These are phyloP conservation scores for Isoperla grammatica DNA, from an alignment of 2,888 invertebrate genomes.

Conservation along the genomic window DNA sequence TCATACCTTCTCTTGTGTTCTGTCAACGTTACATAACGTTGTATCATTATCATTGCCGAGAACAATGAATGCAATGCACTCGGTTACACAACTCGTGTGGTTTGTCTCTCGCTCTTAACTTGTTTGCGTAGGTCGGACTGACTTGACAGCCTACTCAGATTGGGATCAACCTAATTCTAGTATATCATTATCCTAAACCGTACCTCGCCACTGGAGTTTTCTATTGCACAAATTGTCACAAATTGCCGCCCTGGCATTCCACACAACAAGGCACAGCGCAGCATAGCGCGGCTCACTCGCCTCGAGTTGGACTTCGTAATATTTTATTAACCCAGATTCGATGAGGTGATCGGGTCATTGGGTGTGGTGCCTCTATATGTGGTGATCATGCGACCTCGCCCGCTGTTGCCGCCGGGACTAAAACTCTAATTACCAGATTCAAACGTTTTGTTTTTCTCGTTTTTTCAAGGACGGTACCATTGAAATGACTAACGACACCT, in stretches of 20 bases:
- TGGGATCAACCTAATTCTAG: slow-evolving; percentile 9
- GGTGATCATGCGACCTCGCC: neutral
- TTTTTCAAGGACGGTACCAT: no score
- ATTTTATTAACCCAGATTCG: slow-evolving; percentile 14
- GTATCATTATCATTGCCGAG: no score
- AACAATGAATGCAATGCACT: no score
- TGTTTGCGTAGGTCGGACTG: no score
- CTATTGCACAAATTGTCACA: neutral
- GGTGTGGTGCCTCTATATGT: neutral
- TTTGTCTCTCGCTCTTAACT: no score
- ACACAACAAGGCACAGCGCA: neutral
- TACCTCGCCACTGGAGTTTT: slow-evolving; percentile 5
- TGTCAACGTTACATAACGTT: no score
- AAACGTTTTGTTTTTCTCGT: no score
- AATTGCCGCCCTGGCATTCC: neutral
- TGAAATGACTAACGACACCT: no score
- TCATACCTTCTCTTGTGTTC: no score
- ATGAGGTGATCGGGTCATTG: neutral
- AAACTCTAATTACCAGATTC: no score
- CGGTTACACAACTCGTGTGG: no score
- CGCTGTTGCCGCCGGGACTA: neutral
- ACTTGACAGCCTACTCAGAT: neutral
- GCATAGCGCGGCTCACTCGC: neutral
- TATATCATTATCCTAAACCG: slow-evolving; percentile 8
- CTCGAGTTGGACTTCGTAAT: neutral